Conservation (phyloP, 2,888 invertebrate species). For the Macrosoma leucophasiata region DNA sequence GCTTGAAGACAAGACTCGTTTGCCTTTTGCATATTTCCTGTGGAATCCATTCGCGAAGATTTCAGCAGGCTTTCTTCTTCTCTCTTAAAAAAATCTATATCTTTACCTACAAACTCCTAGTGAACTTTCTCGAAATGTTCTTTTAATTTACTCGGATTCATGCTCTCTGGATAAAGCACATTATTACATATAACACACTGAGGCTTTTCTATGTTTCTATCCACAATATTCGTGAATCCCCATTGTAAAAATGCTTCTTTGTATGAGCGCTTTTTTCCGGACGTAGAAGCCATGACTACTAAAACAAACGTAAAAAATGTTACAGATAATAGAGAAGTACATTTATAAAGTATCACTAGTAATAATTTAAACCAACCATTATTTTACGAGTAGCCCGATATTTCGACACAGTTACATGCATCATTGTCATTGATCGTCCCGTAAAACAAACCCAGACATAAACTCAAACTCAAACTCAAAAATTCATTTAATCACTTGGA, state of each 20-base stretch:
- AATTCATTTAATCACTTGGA: too few species aligned
- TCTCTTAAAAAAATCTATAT: conserved; percentile 23
- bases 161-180: conserved; percentile 27
- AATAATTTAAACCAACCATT: conserved; percentile 4
- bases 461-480: too few species aligned
- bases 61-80: conserved; percentile 22
- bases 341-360: conserved; percentile 4
- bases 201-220: conserved; percentile 26
- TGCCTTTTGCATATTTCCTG: conserved; percentile 21
- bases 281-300: conserved; percentile 6
- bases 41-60: conserved; percentile 20
- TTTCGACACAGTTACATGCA: too few species aligned
- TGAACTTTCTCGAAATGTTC: conserved; percentile 26
- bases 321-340: conserved; percentile 3
- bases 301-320: conserved; percentile 5
- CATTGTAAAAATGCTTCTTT: conserved; percentile 24
- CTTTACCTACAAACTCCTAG: conserved; percentile 24
- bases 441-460: too few species aligned
- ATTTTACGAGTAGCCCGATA: conserved; percentile 2
- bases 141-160: conserved; percentile 28
- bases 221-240: conserved; percentile 23
- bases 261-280: conserved; percentile 16
- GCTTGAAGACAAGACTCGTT: conserved; percentile 23
- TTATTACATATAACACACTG: conserved; percentile 27
- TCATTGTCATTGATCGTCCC: too few species aligned